Evolutionary conservation across 2,888 invertebrate genomes (phyloP), one percentile per base, ranked within the genome.

Genomic region (Cephus spinipes): DNA sequence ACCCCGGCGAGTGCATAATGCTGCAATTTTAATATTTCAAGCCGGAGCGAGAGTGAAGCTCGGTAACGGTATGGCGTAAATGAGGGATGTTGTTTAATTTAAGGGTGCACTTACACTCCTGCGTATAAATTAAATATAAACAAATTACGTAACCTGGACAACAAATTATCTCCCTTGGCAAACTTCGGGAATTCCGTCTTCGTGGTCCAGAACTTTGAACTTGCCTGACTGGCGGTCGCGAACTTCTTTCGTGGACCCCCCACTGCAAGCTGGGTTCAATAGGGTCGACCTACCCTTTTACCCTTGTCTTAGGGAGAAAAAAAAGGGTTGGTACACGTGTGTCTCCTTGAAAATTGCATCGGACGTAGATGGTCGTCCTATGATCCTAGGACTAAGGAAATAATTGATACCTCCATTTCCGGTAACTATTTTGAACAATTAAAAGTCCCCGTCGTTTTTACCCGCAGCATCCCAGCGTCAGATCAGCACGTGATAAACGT

Each of bases 101-200:
- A 69, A 79, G 76, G 77, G 75, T 75, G 73, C 76, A 69, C 80
- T 76, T 73, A 75, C 40, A 23, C 23, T 55, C 77, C 68, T 12
- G 34, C 73, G 73, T 79, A 80, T 79, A 76, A 79, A 79, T 79
- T 80, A 79, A 77, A 69, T 77, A 69, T 34, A 75, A 79, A 75
- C 69, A 73, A 73, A 79, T 80, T 76, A 73, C 32, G 1, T 55
- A 23, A 1, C 55, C 40, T 40, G 23, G 15, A 35, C 3, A 1
- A 35, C 9, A 23, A 4, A 15, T 55, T 55, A 23, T 55, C 23
- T 55, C 23, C 23, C 23, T 55, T 23, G 23, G 55, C 9, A 23
- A 55, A 55, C 55, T 55, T 23, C 15, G 55, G 23, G 55, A 23
- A 23, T 9, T 6, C 6, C 40, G 23, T 55, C 55, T 55, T 23